Percentiles rank a stretch among this genome's conserved stretches.
Conservation (phyloP, 2,113 vertebrate species). For the Myrmophylax atrothorax region DNA sequence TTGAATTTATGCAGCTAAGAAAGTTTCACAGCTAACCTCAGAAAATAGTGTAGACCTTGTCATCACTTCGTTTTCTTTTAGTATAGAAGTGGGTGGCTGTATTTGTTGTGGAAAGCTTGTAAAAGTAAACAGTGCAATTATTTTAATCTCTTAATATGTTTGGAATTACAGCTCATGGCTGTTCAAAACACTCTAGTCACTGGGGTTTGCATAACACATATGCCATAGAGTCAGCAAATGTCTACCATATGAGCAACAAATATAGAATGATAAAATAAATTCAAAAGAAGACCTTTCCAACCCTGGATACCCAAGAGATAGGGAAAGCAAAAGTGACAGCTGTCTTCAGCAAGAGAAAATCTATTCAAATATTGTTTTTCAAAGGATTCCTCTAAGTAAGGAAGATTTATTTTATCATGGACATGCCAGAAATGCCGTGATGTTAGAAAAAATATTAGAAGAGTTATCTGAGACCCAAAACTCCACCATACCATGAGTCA, state of each 20-base stretch:
- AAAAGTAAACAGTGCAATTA: constrained; percentile 61
- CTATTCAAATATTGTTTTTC: constrained; percentile 52
- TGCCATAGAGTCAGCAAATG: constrained; percentile 36
- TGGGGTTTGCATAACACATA: neutral
- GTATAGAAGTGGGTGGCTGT: neutral
- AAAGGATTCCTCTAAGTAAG: constrained; percentile 47
- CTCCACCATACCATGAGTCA: neutral
- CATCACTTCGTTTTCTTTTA: neutral
- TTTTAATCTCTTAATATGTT: constrained; percentile 64
- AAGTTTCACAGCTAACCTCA: neutral
- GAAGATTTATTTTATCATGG: constrained; percentile 63
- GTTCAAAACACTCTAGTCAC: constrained; percentile 1
- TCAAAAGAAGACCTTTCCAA: constrained; percentile 63
- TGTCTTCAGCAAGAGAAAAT: constrained; percentile 59
- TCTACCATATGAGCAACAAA: constrained; percentile 53
- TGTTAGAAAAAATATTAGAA: constrained; percentile 62
- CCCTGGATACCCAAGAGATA: constrained; percentile 51
- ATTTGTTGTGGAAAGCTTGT: constrained; percentile 58
- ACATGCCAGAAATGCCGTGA: constrained; percentile 67
- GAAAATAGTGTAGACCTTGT: neutral
- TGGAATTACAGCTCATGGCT: constrained; percentile 48
- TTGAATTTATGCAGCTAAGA: neutral
- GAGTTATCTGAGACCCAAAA: constrained; percentile 35
- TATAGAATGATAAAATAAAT: constrained; percentile 57
- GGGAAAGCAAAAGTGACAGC: constrained; percentile 56